These are phyloP conservation scores for Procavia capensis DNA, from an alignment of 2,113 vertebrate species.

Conservation along the genomic window DNA sequence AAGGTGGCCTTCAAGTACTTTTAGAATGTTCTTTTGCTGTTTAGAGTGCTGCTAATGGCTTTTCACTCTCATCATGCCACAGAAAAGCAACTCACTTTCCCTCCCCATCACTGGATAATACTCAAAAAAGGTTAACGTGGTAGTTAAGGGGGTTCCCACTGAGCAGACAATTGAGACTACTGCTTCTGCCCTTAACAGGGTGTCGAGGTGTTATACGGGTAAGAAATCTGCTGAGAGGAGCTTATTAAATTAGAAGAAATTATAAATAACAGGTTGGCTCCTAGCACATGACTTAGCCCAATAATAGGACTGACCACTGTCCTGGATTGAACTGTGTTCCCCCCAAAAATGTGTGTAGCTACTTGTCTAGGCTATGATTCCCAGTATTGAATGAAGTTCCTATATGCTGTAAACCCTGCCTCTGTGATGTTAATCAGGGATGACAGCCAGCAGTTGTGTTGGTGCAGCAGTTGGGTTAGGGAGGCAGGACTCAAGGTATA, in stretches of 20 bases:
- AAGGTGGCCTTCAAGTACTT: neutral
- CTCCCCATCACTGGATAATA: neutral
- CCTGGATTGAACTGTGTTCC: too few relatives aligned
- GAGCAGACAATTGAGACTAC: neutral
- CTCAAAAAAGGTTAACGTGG: neutral
- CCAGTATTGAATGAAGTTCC: too few relatives aligned
- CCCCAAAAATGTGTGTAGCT: too few relatives aligned
- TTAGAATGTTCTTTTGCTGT: constrained; percentile 5
- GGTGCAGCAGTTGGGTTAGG: too few relatives aligned
- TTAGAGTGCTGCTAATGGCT: neutral
- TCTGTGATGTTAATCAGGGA: too few relatives aligned
- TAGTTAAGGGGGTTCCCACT: neutral
- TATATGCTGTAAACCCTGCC: too few relatives aligned
- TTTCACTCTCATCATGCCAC: neutral
- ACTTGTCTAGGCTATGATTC: too few relatives aligned
- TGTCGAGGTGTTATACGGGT: too few relatives aligned
- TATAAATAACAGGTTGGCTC: neutral
- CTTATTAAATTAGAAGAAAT: neutral
- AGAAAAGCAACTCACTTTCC: constrained; percentile 23
- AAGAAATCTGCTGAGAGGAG: neutral
- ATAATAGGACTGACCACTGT: neutral
- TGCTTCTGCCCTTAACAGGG: neutral
- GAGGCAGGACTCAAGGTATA: too few relatives aligned
- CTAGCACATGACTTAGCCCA: neutral
- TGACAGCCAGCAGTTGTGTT: too few relatives aligned